Evolutionary conservation across 2,888 invertebrate genomes (phyloP), one percentile per base, ranked within the genome.

Genomic region (Ectemnius cavifrons): DNA sequence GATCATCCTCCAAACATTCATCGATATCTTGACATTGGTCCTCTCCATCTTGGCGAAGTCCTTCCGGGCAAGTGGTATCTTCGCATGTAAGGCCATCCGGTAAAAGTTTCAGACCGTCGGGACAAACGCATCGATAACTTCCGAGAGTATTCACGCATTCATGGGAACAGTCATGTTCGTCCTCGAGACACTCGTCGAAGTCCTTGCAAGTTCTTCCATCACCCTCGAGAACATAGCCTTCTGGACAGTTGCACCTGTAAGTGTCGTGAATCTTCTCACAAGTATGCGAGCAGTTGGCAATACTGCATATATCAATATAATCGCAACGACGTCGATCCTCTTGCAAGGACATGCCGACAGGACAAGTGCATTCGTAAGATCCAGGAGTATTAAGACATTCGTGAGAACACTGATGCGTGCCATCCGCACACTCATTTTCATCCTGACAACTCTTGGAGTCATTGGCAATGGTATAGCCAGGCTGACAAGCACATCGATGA

Each of bases 401-500:
- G 75, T 93, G 92, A 0, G 92, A 92, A 74, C 95, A 94, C n/a
- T 92, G 92, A 65, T 91, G 87, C 20, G 71, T 75, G 56, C 90
- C 91, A 13, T 90, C 91, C 2, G 89, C 82, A 75, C 94, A 94
- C 81, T 94, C 94, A 86, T 94, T 92, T 5, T 93, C 88, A 85
- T 93, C 92, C 64, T 90, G 87, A 73, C 92, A 92, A 0, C 57
- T 45, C 65, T 78, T 84, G 20, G 70, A 77, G 11, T 85, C 82
- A 2, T 80, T 77, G 63, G 58, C 86, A 2, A 85, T 37, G 2
- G 56, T 69, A 45, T 86, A 91, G 0, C 92, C 92, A 5, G 78
- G 69, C 4, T 93, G 93, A 82, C 95, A 95, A 8, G 87, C 87
- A 87, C 95, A 95, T 72, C 91, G 91, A 58, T 90, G 93, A 6